A percentile compares a stretch with the other conserved stretches of the same genome.
These are phyloP conservation scores for Heterotilapia buettikoferi DNA, from an alignment of 2,113 vertebrate species.

Conservation along the genomic window DNA sequence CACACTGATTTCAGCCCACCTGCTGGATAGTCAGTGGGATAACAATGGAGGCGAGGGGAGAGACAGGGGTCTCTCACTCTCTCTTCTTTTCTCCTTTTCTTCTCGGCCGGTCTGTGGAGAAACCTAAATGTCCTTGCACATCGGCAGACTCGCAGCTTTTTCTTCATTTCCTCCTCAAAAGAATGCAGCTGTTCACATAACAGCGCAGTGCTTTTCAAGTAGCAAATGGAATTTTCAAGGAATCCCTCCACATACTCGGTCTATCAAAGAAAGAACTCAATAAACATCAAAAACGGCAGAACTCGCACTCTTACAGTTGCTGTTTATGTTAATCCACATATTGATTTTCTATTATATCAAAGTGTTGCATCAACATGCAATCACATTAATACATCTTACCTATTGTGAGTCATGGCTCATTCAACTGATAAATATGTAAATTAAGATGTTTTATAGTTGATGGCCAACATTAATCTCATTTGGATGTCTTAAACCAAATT, in stretches of 20 bases:
- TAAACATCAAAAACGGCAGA: conserved; percentile 16
- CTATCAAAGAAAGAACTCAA: conserved; percentile 18
- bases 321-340: conserved; percentile 24
- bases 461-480: conserved; percentile 71
- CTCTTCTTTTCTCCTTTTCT: conserved; percentile 8
- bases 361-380: conserved; percentile 62
- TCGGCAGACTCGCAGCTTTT: conserved; percentile 27
- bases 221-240: conserved; percentile 16
- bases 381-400: conserved; percentile 71
- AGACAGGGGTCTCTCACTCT: conserved; percentile 6
- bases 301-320: background rate
- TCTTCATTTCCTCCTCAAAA: conserved; percentile 13
- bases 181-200: conserved; percentile 4
- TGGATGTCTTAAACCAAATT: conserved; percentile 72
- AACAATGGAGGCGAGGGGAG: conserved; percentile 53
- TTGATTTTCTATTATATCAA: conserved; percentile 59
- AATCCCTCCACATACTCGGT: background rate
- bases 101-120: conserved; percentile 54
- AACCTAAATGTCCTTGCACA: conserved; percentile 45
- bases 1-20: conserved; percentile 73
- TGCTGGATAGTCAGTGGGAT: conserved; percentile 71
- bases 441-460: conserved; percentile 70
- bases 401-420: conserved; percentile 72
- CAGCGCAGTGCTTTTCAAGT: conserved; percentile 5
- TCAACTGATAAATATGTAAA: conserved; percentile 77